A percentile compares a stretch with the other conserved stretches of the same genome.
Evolutionary conservation across 2,113 vertebrate species (phyloP).

Genomic region (Ranitomeya imitator): DNA sequence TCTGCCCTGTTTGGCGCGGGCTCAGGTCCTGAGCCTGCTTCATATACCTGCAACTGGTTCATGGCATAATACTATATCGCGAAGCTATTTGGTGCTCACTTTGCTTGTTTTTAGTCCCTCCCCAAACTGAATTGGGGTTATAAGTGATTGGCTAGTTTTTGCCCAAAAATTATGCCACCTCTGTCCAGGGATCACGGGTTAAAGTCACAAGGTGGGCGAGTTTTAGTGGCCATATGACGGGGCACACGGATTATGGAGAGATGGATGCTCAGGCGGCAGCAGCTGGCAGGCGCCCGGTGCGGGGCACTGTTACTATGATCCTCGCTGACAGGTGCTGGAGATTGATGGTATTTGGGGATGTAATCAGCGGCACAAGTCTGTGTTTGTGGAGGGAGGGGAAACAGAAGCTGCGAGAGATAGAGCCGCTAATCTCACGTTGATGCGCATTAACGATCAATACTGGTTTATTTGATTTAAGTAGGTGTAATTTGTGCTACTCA

Average conservation of each 20-base stretch:
- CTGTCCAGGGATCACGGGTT: too few species aligned
- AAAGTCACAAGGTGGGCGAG: too few species aligned
- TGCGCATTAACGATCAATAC: slow-evolving; percentile 24
- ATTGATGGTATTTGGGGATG: slow-evolving; percentile 46
- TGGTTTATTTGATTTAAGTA: slow-evolving; percentile 25
- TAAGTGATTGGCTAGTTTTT: too few species aligned
- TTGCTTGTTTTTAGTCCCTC: too few species aligned
- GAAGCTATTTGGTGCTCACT: too few species aligned
- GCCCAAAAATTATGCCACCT: too few species aligned
- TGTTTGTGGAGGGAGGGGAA: slow-evolving; percentile 41
- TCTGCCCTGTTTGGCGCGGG: too few species aligned
- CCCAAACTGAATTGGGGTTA: too few species aligned
- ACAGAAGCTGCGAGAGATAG: slow-evolving; percentile 18
- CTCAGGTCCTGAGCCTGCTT: too few species aligned
- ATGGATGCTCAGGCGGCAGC: not conserved
- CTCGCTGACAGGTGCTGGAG: slow-evolving; percentile 6
- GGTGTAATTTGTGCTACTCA: not conserved
- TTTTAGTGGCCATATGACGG: not conserved
- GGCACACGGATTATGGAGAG: not conserved
- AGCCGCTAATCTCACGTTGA: slow-evolving; percentile 14
- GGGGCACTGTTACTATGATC: not conserved
- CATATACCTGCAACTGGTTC: too few species aligned
- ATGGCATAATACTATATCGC: too few species aligned
- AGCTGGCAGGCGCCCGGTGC: not conserved
- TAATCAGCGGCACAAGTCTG: slow-evolving; percentile 36